Conservation (phyloP, 2,797 vertebrate species). For the Sebastes flavidus region DNA sequence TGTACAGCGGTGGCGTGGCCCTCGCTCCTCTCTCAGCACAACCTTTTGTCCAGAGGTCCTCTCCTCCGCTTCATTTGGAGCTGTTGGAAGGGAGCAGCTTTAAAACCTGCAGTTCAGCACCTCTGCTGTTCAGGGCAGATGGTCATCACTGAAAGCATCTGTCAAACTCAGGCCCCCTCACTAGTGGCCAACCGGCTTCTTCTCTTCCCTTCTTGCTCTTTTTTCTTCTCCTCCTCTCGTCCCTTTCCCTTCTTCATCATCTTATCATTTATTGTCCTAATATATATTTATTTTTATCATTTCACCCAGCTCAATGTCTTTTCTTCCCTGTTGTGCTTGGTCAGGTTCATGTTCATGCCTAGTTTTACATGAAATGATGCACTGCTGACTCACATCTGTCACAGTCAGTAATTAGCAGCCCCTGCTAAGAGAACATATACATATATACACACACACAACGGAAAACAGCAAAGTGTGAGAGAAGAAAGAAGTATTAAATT, state of each 20-base stretch:
- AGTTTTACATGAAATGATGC: slow-evolving; percentile 30
- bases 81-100: slow-evolving; percentile 75
- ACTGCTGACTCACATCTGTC: slow-evolving; percentile 43
- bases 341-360: slow-evolving; percentile 34
- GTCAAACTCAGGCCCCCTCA: slow-evolving; percentile 82
- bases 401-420: slow-evolving; percentile 29
- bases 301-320: slow-evolving; percentile 39
- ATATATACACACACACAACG: not conserved
- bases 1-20: slow-evolving; percentile 86
- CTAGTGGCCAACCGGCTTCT: slow-evolving; percentile 67
- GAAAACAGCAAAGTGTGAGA: not conserved
- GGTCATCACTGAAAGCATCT: slow-evolving; percentile 85
- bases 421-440: slow-evolving; percentile 8
- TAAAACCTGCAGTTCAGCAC: slow-evolving; percentile 85
- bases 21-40: slow-evolving; percentile 84
- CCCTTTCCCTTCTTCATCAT: not conserved
- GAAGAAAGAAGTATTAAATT: not conserved
- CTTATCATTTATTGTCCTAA: slow-evolving; percentile 28
- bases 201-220: slow-evolving; percentile 31
- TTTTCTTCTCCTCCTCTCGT: slow-evolving; percentile 37
- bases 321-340: slow-evolving; percentile 37
- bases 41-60: slow-evolving; percentile 90
- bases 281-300: slow-evolving; percentile 29
- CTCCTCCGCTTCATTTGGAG: slow-evolving; percentile 84
- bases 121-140: slow-evolving; percentile 87